Evolutionary conservation across 2,797 vertebrate genomes (phyloP).

Genomic region (Parambassis ranga): DNA sequence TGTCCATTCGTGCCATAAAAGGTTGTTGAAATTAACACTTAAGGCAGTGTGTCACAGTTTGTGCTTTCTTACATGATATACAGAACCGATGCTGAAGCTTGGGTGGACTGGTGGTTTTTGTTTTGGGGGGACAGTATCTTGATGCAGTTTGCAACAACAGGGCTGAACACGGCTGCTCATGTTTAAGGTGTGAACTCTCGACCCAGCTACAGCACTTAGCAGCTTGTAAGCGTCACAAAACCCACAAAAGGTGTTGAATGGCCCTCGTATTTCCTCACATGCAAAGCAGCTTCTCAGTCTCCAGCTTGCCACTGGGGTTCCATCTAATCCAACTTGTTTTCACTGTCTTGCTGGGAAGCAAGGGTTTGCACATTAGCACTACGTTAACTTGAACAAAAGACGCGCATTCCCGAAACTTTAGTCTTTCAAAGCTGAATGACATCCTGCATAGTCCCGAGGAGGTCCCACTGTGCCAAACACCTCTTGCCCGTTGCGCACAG

Average conservation of each 20-base stretch:
- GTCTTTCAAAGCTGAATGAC: conserved; percentile 37
- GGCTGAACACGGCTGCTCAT: conserved; percentile 18
- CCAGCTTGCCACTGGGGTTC: conserved; percentile 60
- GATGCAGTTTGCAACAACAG: not conserved
- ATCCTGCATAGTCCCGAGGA: conserved; percentile 18
- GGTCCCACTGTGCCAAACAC: conserved; percentile 35
- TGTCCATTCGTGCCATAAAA: not conserved
- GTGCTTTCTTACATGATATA: too few species aligned
- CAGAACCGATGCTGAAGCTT: conserved; percentile 33
- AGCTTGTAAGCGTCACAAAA: conserved; percentile 63
- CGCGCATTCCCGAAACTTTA: conserved; percentile 67
- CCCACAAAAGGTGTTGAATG: conserved; percentile 61
- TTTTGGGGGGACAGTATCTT: not conserved
- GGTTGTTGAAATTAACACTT: not conserved
- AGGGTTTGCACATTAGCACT: conserved; percentile 74
- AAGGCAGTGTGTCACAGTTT: not conserved
- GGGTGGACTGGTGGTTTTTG: not conserved
- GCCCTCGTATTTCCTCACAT: conserved; percentile 64
- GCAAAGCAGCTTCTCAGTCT: conserved; percentile 63
- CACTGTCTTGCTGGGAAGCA: conserved; percentile 79
- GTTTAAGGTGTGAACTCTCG: conserved; percentile 67
- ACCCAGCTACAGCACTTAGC: conserved; percentile 52
- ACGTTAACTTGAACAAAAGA: conserved; percentile 75
- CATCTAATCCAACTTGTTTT: conserved; percentile 84
- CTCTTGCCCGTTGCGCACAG: not conserved